Evolutionary conservation across 2,888 invertebrate genomes (phyloP).

Genomic region (Lasioglossum figueresi): DNA sequence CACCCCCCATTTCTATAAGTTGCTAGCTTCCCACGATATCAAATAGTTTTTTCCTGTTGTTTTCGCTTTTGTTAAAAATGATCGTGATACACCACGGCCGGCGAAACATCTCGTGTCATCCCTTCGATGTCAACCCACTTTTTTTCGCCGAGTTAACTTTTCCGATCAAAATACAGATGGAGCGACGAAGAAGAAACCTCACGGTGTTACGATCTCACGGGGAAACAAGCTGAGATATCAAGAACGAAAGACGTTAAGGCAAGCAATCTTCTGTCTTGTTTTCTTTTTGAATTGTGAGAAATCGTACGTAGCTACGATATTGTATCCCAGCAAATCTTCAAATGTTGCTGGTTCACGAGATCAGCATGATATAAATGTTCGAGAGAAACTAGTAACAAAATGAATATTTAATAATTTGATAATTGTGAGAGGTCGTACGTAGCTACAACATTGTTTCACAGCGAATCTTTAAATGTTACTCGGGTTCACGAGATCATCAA

Average conservation of each 20-base stretch:
- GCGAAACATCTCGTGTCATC: slow-evolving; percentile 37
- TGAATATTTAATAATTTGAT: too few species aligned
- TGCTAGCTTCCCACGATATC: slow-evolving; percentile 42
- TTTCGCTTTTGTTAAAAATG: slow-evolving; percentile 54
- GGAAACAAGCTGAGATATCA: slow-evolving; percentile 10
- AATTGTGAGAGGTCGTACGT: too few species aligned
- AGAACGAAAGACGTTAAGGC: slow-evolving; percentile 22
- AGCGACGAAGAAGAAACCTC: slow-evolving; percentile 3
- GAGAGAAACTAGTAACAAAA: too few species aligned
- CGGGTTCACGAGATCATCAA: too few species aligned
- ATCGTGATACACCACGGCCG: slow-evolving; percentile 33
- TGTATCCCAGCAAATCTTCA: not conserved
- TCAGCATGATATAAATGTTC: too few species aligned
- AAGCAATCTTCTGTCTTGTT: slow-evolving; percentile 27
- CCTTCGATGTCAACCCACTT: not conserved
- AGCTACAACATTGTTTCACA: too few species aligned
- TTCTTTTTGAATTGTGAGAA: not conserved
- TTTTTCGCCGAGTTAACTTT: slow-evolving; percentile 38
- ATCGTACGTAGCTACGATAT: not conserved
- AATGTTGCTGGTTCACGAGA: not conserved
- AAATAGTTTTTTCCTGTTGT: slow-evolving; percentile 29
- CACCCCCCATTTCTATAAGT: slow-evolving; percentile 18
- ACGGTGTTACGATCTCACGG: slow-evolving; percentile 27
- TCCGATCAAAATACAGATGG: slow-evolving; percentile 58
- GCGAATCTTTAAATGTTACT: too few species aligned